Evolutionary conservation across 2,113 vertebrate genomes (phyloP).

Genomic region (Pipa parva): DNA sequence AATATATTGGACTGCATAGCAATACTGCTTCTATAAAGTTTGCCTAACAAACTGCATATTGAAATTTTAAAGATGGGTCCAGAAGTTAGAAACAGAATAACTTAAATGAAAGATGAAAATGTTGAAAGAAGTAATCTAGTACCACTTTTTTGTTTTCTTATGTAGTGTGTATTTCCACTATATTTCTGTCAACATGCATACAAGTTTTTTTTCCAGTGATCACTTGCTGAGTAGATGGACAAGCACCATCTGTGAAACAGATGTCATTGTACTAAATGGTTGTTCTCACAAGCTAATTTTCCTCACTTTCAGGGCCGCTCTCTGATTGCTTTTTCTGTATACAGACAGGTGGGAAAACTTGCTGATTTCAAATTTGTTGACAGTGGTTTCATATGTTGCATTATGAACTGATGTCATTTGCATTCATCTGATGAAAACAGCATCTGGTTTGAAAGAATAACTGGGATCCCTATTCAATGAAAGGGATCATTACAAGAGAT

Average conservation of each 20-base stretch:
- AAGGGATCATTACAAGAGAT: background rate
- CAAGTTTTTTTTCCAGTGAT: slow-evolving; percentile 20
- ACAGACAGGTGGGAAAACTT: slow-evolving; percentile 34
- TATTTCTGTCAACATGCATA: too few relatives aligned
- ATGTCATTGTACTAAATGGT: slow-evolving; percentile 33
- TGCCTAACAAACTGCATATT: too few relatives aligned
- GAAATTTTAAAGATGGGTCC: too few relatives aligned
- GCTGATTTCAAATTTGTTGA: slow-evolving; percentile 37
- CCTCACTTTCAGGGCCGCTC: slow-evolving; percentile 17
- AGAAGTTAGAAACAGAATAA: too few relatives aligned
- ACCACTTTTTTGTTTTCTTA: too few relatives aligned
- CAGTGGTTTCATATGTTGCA: slow-evolving; percentile 22
- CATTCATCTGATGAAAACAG: slow-evolving; percentile 30
- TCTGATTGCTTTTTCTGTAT: slow-evolving; percentile 16
- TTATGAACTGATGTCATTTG: slow-evolving; percentile 33
- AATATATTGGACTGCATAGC: too few relatives aligned
- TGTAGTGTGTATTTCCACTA: too few relatives aligned
- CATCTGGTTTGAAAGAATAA: slow-evolving; percentile 28
- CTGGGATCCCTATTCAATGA: background rate
- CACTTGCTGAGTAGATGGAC: slow-evolving; percentile 22
- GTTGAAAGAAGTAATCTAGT: too few relatives aligned
- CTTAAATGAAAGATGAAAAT: too few relatives aligned
- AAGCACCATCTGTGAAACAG: slow-evolving; percentile 32
- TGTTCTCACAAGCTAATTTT: slow-evolving; percentile 27
- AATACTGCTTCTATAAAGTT: too few relatives aligned